These are phyloP conservation scores for Drosophila novamexicana DNA, from an alignment of 1,140 invertebrate species.

Conservation along the genomic window DNA sequence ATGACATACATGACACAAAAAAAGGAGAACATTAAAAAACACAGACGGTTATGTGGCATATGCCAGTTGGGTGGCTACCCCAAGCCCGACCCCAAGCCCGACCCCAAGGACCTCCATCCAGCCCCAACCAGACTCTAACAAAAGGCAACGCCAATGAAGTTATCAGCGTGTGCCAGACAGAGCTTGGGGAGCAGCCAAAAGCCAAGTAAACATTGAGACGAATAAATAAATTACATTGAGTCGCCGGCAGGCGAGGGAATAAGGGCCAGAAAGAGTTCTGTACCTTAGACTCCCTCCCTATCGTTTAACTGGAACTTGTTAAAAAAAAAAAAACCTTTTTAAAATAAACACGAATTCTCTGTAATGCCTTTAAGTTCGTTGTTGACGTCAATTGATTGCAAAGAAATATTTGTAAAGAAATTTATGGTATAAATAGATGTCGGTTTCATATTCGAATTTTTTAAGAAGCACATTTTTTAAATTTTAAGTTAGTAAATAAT, in stretches of 20 bases:
- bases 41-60: constrained; percentile 56
- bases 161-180: constrained; percentile 68
- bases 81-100: background rate
- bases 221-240: constrained; percentile 72
- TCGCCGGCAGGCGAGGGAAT: background rate
- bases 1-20: constrained; percentile 38
- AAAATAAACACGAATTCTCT: too few species aligned
- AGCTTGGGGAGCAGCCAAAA: constrained; percentile 65
- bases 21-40: constrained; percentile 41
- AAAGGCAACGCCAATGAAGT: constrained; percentile 68
- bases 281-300: background rate
- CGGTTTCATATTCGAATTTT: too few species aligned
- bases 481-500: too few species aligned
- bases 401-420: too few species aligned
- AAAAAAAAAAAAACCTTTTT: too few species aligned
- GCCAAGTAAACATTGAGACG: constrained; percentile 51
- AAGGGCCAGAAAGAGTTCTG: too few species aligned
- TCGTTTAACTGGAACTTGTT: background rate
- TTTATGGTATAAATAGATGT: too few species aligned
- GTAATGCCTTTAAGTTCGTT: too few species aligned
- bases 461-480: too few species aligned
- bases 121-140: constrained; percentile 45
- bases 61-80: constrained; percentile 35
- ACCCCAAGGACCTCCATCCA: constrained; percentile 4
- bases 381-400: too few species aligned